These are phyloP conservation scores for Muscina levida DNA, from an alignment of 2,888 invertebrate genomes.

Conservation along the genomic window DNA sequence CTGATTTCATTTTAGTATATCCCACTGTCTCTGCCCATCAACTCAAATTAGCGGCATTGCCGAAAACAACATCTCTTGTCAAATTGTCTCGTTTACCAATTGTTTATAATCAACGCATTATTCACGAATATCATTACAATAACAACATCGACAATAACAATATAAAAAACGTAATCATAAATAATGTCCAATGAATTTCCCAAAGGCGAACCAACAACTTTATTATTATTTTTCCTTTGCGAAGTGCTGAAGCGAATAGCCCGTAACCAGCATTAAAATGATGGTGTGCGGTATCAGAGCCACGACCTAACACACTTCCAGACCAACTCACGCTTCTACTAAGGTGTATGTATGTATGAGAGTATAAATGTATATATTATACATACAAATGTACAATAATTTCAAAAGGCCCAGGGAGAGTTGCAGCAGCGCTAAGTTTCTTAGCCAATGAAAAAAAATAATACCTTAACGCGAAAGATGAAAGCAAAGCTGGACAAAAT, in stretches of 20 bases:
- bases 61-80: slow-evolving; percentile 66
- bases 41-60: slow-evolving; percentile 55
- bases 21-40: slow-evolving; percentile 55
- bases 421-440: slow-evolving; percentile 45
- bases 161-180: slow-evolving; percentile 65
- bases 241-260: not conserved
- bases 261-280: slow-evolving; percentile 4
- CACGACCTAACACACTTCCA: slow-evolving; percentile 6
- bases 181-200: slow-evolving; percentile 65
- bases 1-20: no score
- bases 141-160: slow-evolving; percentile 48
- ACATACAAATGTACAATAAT: slow-evolving; percentile 26
- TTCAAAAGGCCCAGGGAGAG: slow-evolving; percentile 1
- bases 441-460: slow-evolving; percentile 23
- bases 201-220: slow-evolving; percentile 75
- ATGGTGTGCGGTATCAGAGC: slow-evolving; percentile 57
- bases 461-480: not conserved
- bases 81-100: slow-evolving; percentile 74
- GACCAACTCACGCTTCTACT: slow-evolving; percentile 1
- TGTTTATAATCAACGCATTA: slow-evolving; percentile 75
- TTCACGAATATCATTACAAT: slow-evolving; percentile 69
- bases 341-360: no score
- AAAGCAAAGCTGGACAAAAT: not conserved
- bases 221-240: slow-evolving; percentile 71
- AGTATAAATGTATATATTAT: slow-evolving; percentile 25